Evolutionary conservation across 2,888 invertebrate genomes (phyloP), one percentile per base, ranked within the genome.

Genomic region (Sepioteuthis lessoniana): DNA sequence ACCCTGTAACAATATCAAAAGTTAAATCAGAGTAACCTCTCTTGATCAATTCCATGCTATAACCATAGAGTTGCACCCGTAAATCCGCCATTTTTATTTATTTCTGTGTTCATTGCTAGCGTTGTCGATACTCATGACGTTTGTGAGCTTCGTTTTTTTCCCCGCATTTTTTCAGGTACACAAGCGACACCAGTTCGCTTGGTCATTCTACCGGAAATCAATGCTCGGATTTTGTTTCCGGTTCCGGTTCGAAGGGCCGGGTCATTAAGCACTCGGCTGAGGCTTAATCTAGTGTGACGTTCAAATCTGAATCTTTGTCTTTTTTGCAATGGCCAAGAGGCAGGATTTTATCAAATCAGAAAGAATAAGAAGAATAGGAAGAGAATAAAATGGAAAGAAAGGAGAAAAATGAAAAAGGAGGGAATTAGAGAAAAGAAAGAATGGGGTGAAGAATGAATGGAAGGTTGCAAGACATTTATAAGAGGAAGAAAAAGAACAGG

Each of bases 121-220:
- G n/a, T 76, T 76, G 76, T 76, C 35, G 16, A 76, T 8, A 19
- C 76, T 16, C n/a, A 35, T 35, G n/a, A 76, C 35, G 76, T 76
- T 76, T n/a, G 10, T 31, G 21, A 55, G 55, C 55, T 55, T 76
- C 19, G 10, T 76, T 76, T 35, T 13, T 35, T n/a, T 16, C 76
- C 76, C 4, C 16, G 16, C 2, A 8, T 35, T 76, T 50, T 76
- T 76, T 76, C 76, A 76, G 76, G 76, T 76, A 76, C 76, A 76
- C 76, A 76, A 76, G 76, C 76, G 76, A 76, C 76, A 76, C 76
- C 76, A 76, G 76, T 76, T 76, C 76, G 76, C 76, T 76, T 76
- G 76, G 76, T 76, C 76, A 76, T n/a, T 76, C 76, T 76, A 76
- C 76, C 76, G 76, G 76, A 76, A 76, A 76, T 76, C 76, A n/a